Base-by-base conservation (phyloP, 1,140 invertebrate species). In the Liolophura sinensis region DNA sequence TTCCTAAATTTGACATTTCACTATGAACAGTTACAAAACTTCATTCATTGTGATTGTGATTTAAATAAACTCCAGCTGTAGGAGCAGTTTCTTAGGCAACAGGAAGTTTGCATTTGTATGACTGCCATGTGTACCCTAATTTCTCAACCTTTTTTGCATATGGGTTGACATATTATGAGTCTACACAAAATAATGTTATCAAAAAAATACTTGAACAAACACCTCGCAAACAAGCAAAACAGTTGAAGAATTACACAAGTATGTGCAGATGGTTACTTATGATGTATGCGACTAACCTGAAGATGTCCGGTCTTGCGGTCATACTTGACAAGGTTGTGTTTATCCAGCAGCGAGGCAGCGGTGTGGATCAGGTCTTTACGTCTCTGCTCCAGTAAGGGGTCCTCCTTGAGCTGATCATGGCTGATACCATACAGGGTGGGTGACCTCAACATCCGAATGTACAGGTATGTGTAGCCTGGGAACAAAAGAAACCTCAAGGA, bases 341-440 rank as follows among this genome's bases (percentile, higher is more conserved):
- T 91, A 81, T 99, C 97, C 6, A 99, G 86, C 65, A 91, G 86
- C n/a, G 92, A 84, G 0, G 95, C 95, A 0, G 97, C 96, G 0
- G 97, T 97, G 80, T 99, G 97, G n/a, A 99, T 88, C 0, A 99
- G 85, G 87, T 99, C 96, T 20, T 95, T 95, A 46, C 97, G 86
- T 78, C 95, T 91, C 69, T 93, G 88, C 78, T 98, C 96, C 49
- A 99, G 81, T 20, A 92, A 78, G 0, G 89, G 89, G 87, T 99
- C 97, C 9, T 77, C 79, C 47, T 80, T 79, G 60, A 81, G 61
- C 62, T 90, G 89, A 70, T 98, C 96, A 64, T 90, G 87, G 0
- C 90, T 88, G 22, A 99, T 92, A 0, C 94, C 94, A 82, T 99
- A 99, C 5, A 98, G 82, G 0, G 88, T 89, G 1, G 96, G 95